phyloP scores from a whole-genome alignment of 1,140 invertebrate species.

The Tribolium madens region DNA sequence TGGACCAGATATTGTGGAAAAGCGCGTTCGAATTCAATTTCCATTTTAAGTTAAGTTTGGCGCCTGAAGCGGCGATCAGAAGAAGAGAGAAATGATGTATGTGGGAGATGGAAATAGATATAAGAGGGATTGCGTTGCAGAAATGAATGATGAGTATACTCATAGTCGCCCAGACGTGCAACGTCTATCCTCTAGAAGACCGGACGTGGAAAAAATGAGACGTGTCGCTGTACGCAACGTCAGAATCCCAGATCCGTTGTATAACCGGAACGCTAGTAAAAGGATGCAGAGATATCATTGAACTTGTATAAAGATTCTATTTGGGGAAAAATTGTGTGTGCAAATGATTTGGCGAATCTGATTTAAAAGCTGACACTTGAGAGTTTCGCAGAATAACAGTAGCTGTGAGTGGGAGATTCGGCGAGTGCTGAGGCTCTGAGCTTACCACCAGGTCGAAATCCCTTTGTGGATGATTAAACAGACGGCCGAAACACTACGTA shows the following conservation, averaged over 20 bases:
- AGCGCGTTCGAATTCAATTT: slow-evolving; percentile 55
- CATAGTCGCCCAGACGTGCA: slow-evolving; percentile 43
- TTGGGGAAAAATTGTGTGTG: slow-evolving; percentile 43
- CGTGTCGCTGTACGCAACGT: slow-evolving; percentile 47
- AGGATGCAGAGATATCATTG: slow-evolving; percentile 51
- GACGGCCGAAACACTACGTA: slow-evolving; percentile 15
- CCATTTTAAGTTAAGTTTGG: slow-evolving; percentile 55
- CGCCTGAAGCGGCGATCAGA: slow-evolving; percentile 48
- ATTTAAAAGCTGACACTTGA: background rate
- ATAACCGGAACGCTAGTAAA: slow-evolving; percentile 35
- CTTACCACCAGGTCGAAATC: slow-evolving; percentile 16
- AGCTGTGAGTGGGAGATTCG: background rate
- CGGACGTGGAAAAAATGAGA: background rate
- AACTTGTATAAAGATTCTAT: slow-evolving; percentile 53
- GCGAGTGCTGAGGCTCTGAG: background rate
- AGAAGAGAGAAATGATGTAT: slow-evolving; percentile 39
- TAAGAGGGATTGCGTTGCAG: slow-evolving; percentile 54
- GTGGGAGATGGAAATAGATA: slow-evolving; percentile 49
- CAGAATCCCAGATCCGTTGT: slow-evolving; percentile 45
- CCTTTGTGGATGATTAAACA: slow-evolving; percentile 30
- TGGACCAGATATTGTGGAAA: slow-evolving; percentile 45
- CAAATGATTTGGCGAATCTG: slow-evolving; percentile 12
- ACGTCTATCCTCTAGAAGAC: background rate
- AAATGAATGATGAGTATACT: slow-evolving; percentile 58
- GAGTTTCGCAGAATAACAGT: too few relatives aligned